Evolutionary conservation across 2,888 invertebrate species (phyloP), one percentile per base, ranked within the genome.

Genomic region (Alsophila aescularia): DNA sequence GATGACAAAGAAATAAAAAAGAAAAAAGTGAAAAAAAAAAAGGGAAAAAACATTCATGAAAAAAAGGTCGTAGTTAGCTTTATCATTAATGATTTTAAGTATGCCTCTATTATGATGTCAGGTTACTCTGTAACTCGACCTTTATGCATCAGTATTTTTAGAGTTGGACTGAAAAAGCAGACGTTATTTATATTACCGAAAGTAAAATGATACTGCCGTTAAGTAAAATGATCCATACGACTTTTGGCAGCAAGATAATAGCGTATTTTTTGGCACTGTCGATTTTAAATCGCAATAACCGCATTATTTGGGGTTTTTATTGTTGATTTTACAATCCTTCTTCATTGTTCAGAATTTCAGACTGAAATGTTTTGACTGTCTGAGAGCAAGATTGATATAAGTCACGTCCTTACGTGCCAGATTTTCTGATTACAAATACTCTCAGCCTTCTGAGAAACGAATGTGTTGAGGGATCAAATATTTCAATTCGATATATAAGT

Each of bases 391-490:
- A 42, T 41, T 48, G 42, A 48, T 53, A 36, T 42, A 42, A 41
- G 49, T 49, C 49, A 29, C 34, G 44, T 40, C n/a, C 35, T 16
- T 24, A 24, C 34, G 39, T 35, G 18, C 35, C 39, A 14, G 34
- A 13, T n/a, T 47, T 41, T 45, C 41, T 45, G 42, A 42, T 54
- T 43, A 24, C 43, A 27, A 39, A 54, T 35, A 39, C 18, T 21
- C 48, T 15, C 16, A 18, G 40, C 18, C 1, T 50, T 39, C 43
- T 29, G 24, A 18, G 49, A 44, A 54, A 44, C 21, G 32, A 15
- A 24, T 21, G 9, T 29, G 35, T 7, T 44, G 42, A 53, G 12
- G 3, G 53, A 53, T 50, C 29, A 14, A 36, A 48, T 48, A 21
- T 32, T 42, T 42, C 39, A 40, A 14, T 27, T 39, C 39, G 24